A percentile compares a stretch with the other conserved stretches of the same genome.
Evolutionary conservation across 2,797 vertebrate species (phyloP).

Genomic region (Chloroceryle inda): DNA sequence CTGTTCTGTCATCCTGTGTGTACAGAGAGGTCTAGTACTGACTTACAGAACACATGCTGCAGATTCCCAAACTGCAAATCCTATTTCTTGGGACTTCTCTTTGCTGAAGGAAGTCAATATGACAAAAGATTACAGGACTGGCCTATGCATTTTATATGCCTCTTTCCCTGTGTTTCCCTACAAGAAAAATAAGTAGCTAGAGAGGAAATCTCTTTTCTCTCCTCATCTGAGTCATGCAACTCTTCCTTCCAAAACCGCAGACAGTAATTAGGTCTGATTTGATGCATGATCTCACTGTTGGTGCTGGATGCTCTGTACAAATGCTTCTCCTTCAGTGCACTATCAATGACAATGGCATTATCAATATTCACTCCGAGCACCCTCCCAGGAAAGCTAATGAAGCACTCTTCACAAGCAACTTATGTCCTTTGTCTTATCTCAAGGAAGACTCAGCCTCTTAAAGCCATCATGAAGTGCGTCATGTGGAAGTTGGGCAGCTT

Average conservation of each 20-base stretch:
- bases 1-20: background rate
- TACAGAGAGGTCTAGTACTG: background rate
- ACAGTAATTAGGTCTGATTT: constrained; percentile 66
- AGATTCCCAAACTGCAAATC: background rate
- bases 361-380: constrained; percentile 42
- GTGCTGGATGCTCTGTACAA: constrained; percentile 62
- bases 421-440: constrained; percentile 54
- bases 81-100: background rate
- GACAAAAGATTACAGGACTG: background rate
- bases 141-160: background rate
- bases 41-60: background rate
- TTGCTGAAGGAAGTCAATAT: background rate
- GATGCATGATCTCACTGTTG: constrained; percentile 73
- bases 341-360: constrained; percentile 73
- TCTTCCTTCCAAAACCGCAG: constrained; percentile 41
- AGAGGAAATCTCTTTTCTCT: constrained; percentile 68
- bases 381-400: constrained; percentile 68
- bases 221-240: constrained; percentile 75
- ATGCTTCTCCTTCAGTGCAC: constrained; percentile 65
- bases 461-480: constrained; percentile 53
- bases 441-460: constrained; percentile 25
- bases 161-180: background rate
- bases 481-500: background rate
- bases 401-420: background rate
- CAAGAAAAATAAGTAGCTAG: background rate